Evolutionary conservation across 2,797 vertebrate genomes (phyloP), one percentile per base, ranked within the genome.

Genomic region (Aphelocoma californica): DNA sequence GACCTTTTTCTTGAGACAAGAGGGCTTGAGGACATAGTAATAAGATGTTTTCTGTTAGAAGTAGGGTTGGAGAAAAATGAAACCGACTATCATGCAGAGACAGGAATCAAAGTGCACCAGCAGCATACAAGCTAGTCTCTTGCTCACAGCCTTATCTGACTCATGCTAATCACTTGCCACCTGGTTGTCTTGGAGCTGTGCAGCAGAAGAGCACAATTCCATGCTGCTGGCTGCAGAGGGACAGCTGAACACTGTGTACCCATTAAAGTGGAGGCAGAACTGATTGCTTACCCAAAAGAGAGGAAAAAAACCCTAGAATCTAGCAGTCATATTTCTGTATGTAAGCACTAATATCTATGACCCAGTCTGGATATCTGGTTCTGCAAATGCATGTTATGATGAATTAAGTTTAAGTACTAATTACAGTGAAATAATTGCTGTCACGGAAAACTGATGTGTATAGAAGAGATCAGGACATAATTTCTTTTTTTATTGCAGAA

Each of bases 261-360:
- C 10, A 7, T 34, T 19, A 66, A 20, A 51, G 36, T 4, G 14
- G 25, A 86, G 15, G 12, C 32, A 84, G 78, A 78, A n/a, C 10
- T n/a, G 31, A 47, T 48, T 74, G 6, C 7, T 71, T 40, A 20
- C 6, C 19, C 44, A 34, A 70, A 71, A 74, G 12, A 57, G 19
- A 25, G 14, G 3, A 32, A 78, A 60, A 60, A 23, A 3, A 1
- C 0, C 2, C 7, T 44, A 48, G 4, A 17, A 44, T 42, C 47
- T 48, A 12, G 4, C 19, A 72, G 38, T 50, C 4, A 6, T 23
- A 25, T 56, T 58, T 85, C 36, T 66, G 4, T 36, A 18, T 32
- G 6, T 56, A 69, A 67, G 44, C 10, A 26, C 4, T 57, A 24
- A 19, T 48, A 61, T 44, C 10, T 54, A 6, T 14, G 6, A 34